Evolutionary conservation across 2,888 invertebrate species (phyloP), one percentile per base, ranked within the genome.

Genomic region (Keiferia lycopersicella): DNA sequence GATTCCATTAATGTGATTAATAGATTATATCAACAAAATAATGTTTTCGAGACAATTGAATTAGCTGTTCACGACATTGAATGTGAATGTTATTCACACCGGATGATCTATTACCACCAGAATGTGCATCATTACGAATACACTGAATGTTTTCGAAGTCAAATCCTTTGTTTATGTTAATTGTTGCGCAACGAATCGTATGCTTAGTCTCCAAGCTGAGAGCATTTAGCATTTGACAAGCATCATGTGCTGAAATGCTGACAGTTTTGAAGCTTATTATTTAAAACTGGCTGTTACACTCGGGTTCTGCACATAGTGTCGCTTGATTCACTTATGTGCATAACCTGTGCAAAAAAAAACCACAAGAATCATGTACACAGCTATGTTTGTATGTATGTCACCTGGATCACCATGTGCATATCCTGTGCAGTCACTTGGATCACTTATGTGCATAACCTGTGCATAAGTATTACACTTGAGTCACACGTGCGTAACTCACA

Each of bases 401-500:
- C 26, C 26, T 26, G 26, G 6, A 6, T 26, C 26, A 26, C 26
- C 6, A 8, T 34, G 34, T 34, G 34, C 34, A 10, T 34, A 34
- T 7, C 8, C 26, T 34, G 6, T 34, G 34, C 34, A 4, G 10
- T 8, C 34, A 34, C 34, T 34, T 8, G 6, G 8, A 8, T 34
- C 6, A 34, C 34, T 34, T 10, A 34, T 34, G 34, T 34, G 34
- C 34, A 34, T 34, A 34, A 34, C 1, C 34, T 34, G 10, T 34
- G 34, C 34, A 10, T 34, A 69, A 74, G 73, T 78, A 75, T 78
- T 74, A 70, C 77, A 80, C 76, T 78, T 81, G 76, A 81, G 73
- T 87, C 81, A 88, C 80, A 80, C 76, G 79, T 87, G 69, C 81
- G 77, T 88, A 86, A 88, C 88, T 88, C 84, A 88, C 81, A 84